These are phyloP conservation scores for Spatulosminthurus flaviceps DNA, from an alignment of 2,888 invertebrate species.

Conservation along the genomic window DNA sequence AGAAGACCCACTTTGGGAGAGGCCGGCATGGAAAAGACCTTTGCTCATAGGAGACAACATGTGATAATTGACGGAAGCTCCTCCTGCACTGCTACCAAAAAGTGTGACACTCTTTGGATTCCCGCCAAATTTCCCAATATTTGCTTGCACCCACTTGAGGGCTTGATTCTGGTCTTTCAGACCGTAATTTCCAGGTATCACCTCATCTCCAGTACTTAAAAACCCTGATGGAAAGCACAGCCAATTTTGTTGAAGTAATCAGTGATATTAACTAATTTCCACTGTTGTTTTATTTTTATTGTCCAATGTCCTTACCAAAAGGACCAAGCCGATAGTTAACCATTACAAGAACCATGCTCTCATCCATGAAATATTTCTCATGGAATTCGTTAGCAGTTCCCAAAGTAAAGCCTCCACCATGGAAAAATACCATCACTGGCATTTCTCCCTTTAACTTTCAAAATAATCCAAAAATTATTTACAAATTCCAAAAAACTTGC, in stretches of 20 bases:
- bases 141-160: not conserved
- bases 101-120: slow-evolving; percentile 8
- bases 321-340: slow-evolving; percentile 11
- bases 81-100: slow-evolving; percentile 37
- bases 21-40: slow-evolving; percentile 47
- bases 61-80: slow-evolving; percentile 26
- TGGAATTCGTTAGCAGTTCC: slow-evolving; percentile 2
- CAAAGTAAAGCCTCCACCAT: slow-evolving; percentile 35
- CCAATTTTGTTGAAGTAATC: no score
- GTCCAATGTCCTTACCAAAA: slow-evolving; percentile 2
- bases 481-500: no score
- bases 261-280: no score
- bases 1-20: slow-evolving; percentile 46
- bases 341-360: slow-evolving; percentile 16
- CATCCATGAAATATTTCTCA: slow-evolving; percentile 23
- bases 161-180: slow-evolving; percentile 2
- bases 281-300: no score
- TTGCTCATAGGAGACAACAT: slow-evolving; percentile 24
- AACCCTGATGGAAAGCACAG: not conserved
- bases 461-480: no score
- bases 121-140: not conserved
- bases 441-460: not conserved
- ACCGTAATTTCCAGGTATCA: not conserved
- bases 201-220: slow-evolving; percentile 1
- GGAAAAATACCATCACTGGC: slow-evolving; percentile 36